Conservation (phyloP, 2,113 vertebrate genomes). For the Trematomus loennbergii region DNA sequence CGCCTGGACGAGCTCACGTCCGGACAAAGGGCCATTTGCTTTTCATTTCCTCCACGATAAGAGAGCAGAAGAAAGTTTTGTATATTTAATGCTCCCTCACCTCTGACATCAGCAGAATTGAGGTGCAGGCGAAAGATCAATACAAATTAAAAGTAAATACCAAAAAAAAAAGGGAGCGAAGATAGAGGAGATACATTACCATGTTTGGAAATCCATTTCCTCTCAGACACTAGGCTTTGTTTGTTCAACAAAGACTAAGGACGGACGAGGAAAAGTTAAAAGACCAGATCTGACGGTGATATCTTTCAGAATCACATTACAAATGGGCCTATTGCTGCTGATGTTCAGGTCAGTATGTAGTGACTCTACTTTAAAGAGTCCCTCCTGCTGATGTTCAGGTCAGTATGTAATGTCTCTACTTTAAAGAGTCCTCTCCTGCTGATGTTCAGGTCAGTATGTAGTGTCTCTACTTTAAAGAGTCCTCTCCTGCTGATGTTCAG, state of each 20-base stretch:
- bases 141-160: conserved; percentile 93
- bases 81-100: conserved; percentile 87
- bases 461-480: no score
- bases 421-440: no score
- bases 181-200: conserved; percentile 63
- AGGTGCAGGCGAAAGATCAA: conserved; percentile 82
- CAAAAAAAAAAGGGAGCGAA: conserved; percentile 68
- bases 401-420: no score
- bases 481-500: no score
- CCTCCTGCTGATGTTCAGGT: no score
- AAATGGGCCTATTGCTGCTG: no score
- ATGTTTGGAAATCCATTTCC: conserved; percentile 80
- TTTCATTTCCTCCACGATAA: conserved; percentile 87
- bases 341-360: no score
- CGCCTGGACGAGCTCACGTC: conserved; percentile 80
- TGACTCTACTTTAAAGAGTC: no score
- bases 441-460: no score
- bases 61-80: conserved; percentile 80
- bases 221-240: conserved; percentile 63
- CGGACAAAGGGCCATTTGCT: conserved; percentile 88
- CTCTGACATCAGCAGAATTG: conserved; percentile 84
- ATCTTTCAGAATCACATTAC: conserved; percentile 20
- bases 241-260: conserved; percentile 62
- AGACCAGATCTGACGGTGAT: conserved; percentile 25
- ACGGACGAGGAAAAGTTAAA: conserved; percentile 50